Evolutionary conservation across 2,888 invertebrate species (phyloP).

Genomic region (Julus scanicus): DNA sequence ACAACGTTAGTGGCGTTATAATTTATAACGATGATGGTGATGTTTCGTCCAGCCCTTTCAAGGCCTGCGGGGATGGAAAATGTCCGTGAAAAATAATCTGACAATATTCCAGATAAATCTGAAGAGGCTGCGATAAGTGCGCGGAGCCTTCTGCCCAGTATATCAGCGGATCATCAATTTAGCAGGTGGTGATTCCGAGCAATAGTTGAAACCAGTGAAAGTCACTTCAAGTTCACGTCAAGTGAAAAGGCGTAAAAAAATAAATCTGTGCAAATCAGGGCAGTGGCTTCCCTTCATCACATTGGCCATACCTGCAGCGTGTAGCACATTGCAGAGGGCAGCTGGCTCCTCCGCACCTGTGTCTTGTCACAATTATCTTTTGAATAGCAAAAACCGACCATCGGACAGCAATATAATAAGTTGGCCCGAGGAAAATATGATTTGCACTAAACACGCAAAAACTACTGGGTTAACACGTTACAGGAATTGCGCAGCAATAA

Average conservation of each 20-base stretch:
- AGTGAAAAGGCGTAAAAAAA: constrained; percentile 46
- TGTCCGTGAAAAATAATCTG: constrained; percentile 38
- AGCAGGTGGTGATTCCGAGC: constrained; percentile 31
- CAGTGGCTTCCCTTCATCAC: constrained; percentile 41
- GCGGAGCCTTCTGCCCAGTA: neutral
- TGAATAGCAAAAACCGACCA: constrained; percentile 29
- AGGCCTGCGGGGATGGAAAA: neutral
- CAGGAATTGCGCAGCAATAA: constrained; percentile 25
- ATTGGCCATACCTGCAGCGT: neutral
- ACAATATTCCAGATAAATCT: constrained; percentile 24
- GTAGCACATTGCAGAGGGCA: neutral
- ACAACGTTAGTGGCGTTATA: too few relatives aligned
- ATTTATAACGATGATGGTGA: too few relatives aligned
- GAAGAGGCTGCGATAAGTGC: neutral
- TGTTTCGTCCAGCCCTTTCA: neutral
- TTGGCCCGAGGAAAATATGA: constrained; percentile 11
- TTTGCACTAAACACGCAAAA: constrained; percentile 45
- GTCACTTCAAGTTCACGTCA: constrained; percentile 45
- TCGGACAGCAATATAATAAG: constrained; percentile 42
- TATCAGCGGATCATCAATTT: constrained; percentile 43
- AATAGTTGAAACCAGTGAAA: constrained; percentile 6
- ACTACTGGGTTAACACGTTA: constrained; percentile 19
- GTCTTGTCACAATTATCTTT: constrained; percentile 31
- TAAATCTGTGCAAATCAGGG: neutral
- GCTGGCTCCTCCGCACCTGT: constrained; percentile 43